Conservation (phyloP, 2,888 invertebrate species). For the Yponomeuta plumbellus region DNA sequence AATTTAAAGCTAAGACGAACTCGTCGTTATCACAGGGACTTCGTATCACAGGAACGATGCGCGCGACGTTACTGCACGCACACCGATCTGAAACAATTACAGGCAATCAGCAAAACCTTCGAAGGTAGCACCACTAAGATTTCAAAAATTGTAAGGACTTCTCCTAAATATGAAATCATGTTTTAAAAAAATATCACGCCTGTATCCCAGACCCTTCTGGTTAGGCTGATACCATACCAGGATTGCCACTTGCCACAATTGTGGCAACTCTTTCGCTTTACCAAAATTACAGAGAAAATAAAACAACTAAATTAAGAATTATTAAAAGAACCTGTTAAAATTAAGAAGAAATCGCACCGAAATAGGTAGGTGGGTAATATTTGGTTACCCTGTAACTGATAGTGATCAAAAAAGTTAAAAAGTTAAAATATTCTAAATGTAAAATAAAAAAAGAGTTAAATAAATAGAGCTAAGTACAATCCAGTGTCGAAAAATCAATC, state of each 20-base stretch:
- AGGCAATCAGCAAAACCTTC: neutral
- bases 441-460: neutral
- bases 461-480: neutral
- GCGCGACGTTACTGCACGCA: constrained; percentile 65
- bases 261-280: too few species aligned
- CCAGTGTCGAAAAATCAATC: neutral
- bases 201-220: too few species aligned
- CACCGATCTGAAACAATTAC: constrained; percentile 68
- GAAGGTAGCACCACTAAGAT: neutral
- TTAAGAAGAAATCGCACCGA: too few species aligned
- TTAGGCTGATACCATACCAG: too few species aligned
- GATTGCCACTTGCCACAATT: too few species aligned
- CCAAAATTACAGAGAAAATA: neutral
- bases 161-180: too few species aligned
- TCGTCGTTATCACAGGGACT: constrained; percentile 75
- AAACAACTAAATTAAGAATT: too few species aligned
- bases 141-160: too few species aligned
- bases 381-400: too few species aligned
- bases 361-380: too few species aligned
- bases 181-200: too few species aligned
- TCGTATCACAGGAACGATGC: constrained; percentile 75
- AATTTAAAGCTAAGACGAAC: constrained; percentile 73
- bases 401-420: constrained; percentile 15
- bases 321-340: too few species aligned
- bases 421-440: neutral